These are phyloP conservation scores for Alcis repandata DNA, from an alignment of 2,888 invertebrate genomes.

Conservation along the genomic window DNA sequence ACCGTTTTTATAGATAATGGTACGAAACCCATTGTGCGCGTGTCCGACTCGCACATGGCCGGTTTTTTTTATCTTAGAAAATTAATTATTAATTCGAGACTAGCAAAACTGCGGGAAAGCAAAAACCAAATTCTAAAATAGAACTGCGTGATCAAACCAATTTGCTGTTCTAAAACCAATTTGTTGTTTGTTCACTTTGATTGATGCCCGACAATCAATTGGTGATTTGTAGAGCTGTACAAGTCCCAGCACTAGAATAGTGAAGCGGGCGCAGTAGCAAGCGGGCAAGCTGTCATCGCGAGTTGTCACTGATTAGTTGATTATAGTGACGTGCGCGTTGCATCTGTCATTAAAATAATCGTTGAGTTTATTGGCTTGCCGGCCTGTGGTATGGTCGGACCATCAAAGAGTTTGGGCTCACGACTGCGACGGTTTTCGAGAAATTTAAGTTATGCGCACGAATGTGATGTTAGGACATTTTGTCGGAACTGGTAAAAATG, in stretches of 20 bases:
- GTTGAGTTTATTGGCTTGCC: constrained; percentile 56
- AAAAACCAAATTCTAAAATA: constrained; percentile 37
- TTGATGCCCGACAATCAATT: constrained; percentile 37
- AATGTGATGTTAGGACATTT: constrained; percentile 58
- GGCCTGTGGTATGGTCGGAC: constrained; percentile 76
- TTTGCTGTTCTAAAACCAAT: constrained; percentile 48
- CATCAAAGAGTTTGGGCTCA: constrained; percentile 78
- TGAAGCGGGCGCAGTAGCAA: constrained; percentile 37
- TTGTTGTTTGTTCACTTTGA: constrained; percentile 48
- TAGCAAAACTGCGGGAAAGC: too few species aligned
- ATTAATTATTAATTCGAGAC: too few species aligned
- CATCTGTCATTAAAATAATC: constrained; percentile 47
- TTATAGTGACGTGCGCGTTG: constrained; percentile 50
- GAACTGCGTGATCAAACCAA: constrained; percentile 43
- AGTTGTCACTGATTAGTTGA: constrained; percentile 64
- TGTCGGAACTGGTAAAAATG: constrained; percentile 43
- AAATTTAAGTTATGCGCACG: constrained; percentile 77
- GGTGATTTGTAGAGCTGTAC: constrained; percentile 6
- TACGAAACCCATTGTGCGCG: too few species aligned
- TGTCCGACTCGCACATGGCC: too few species aligned
- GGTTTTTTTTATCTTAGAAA: neutral
- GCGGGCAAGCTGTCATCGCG: constrained; percentile 60
- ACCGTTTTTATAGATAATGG: too few species aligned
- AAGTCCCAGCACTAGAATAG: constrained; percentile 40
- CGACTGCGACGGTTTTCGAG: constrained; percentile 77